These are phyloP conservation scores for Apis florea DNA, from an alignment of 1,140 invertebrate species.

Conservation along the genomic window DNA sequence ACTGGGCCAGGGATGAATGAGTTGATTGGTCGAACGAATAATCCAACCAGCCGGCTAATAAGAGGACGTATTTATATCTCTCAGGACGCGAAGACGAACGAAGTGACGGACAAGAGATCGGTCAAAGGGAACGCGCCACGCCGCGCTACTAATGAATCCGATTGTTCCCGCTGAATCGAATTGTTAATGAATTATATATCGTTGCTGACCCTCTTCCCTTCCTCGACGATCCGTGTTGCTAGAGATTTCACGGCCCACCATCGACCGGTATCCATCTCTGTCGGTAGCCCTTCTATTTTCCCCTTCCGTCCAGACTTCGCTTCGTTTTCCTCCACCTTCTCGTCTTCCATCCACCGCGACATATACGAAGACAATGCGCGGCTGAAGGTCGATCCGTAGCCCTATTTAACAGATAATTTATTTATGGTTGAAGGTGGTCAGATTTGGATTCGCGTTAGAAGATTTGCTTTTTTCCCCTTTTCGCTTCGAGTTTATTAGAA, in stretches of 20 bases:
- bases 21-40: conserved; percentile 69
- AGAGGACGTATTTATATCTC: conserved; percentile 67
- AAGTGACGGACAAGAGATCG: conserved; percentile 54
- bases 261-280: conserved; percentile 65
- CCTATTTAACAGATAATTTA: too few species aligned
- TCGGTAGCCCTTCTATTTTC: conserved; percentile 51
- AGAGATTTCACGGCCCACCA: conserved; percentile 40
- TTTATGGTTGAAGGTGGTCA: too few species aligned
- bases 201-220: conserved; percentile 48
- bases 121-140: conserved; percentile 51
- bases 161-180: conserved; percentile 77
- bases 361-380: conserved; percentile 63
- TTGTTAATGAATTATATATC: conserved; percentile 77
- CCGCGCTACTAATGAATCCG: conserved; percentile 72
- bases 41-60: conserved; percentile 62
- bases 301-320: background rate
- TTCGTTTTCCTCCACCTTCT: background rate
- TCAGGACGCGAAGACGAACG: conserved; percentile 54
- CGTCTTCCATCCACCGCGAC: conserved; percentile 48
- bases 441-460: background rate
- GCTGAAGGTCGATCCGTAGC: background rate
- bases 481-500: conserved; percentile 10
- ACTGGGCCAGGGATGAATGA: conserved; percentile 29
- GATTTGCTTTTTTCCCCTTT: too few species aligned
- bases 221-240: background rate